Evolutionary conservation across 2,113 vertebrate species (phyloP), one percentile per base, ranked within the genome.

Genomic region (Trematocara marginatum): DNA sequence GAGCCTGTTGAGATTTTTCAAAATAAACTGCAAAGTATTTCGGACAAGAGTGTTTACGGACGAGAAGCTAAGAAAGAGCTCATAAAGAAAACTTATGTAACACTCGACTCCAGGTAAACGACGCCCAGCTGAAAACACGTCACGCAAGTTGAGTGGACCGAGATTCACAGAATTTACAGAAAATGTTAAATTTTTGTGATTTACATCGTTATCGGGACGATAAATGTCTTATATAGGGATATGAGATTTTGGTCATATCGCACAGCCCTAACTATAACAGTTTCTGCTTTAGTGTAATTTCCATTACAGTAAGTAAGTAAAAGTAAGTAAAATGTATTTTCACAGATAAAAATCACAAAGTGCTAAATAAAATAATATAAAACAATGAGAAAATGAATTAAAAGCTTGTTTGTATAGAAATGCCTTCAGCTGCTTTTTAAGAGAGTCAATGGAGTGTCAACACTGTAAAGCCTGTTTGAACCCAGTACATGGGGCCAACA

Each of bases 151-250:
- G 47, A 49, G 47, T 49, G 15, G 47, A 18, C 7, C 4, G 4
- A 49, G 0, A 0, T 49, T 49, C 2, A 1, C 47, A 49, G 47
- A 0, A 49, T 49, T 49, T 18, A 49, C 15, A 18, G 47, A 18
- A 49, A 49, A 18, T 49, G 47, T 49, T 16, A 7, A 4, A 49
- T 49, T 1, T 49, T 49, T 49, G 47, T 49, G 45, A 49, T 16
- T 6, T 16, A 49, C 47, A 49, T 49, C 2, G 15, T 49, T 49
- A 49, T 49, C 15, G 1, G 45, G 15, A 16, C 3, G 15, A 49
- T 16, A 49, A 49, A 49, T 1, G 47, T 49, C 15, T 49, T 49
- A 49, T 2, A 18, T 8, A 18, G 15, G 16, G 47, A 49, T 18
- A 49, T 49, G 47, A 8, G 16, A 2, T 49, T 49, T 4, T 49